These are phyloP conservation scores for Bombus huntii DNA, from an alignment of 1,140 invertebrate genomes.

Conservation along the genomic window DNA sequence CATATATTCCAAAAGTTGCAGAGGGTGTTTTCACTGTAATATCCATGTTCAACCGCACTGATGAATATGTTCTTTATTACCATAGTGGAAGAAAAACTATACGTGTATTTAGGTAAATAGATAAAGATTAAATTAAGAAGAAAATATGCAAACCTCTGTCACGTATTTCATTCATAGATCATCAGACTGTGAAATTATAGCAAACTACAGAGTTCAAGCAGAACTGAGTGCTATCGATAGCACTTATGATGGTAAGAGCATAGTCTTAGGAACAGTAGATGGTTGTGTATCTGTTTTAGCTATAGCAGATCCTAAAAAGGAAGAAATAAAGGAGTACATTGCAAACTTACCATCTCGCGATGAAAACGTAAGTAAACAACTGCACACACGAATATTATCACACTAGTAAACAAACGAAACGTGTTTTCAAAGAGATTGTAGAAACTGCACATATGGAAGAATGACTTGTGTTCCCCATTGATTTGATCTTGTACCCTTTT, in stretches of 20 bases:
- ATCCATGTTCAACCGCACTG: slow-evolving; percentile 96
- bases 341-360: slow-evolving; percentile 88
- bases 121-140: slow-evolving; percentile 2
- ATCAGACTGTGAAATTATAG: slow-evolving; percentile 93
- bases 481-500: not conserved
- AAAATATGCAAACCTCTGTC: slow-evolving; percentile 3
- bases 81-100: slow-evolving; percentile 97
- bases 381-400: not conserved
- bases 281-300: slow-evolving; percentile 96
- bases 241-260: slow-evolving; percentile 90
- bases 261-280: slow-evolving; percentile 95
- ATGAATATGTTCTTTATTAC: slow-evolving; percentile 98
- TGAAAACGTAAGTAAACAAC: slow-evolving; percentile 83
- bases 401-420: slow-evolving; percentile 6
- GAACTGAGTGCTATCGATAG: slow-evolving; percentile 94
- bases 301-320: slow-evolving; percentile 90
- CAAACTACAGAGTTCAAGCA: slow-evolving; percentile 95
- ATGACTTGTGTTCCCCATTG: not conserved
- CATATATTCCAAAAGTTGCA: slow-evolving; percentile 95
- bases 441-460: not conserved
- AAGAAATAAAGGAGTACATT: slow-evolving; percentile 87
- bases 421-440: not conserved
- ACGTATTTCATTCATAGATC: slow-evolving; percentile 83
- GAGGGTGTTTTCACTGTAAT: slow-evolving; percentile 98
- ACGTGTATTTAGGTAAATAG: slow-evolving; percentile 90